These are phyloP conservation scores for Geococcyx californianus DNA, from an alignment of 2,113 vertebrate species.

Conservation along the genomic window DNA sequence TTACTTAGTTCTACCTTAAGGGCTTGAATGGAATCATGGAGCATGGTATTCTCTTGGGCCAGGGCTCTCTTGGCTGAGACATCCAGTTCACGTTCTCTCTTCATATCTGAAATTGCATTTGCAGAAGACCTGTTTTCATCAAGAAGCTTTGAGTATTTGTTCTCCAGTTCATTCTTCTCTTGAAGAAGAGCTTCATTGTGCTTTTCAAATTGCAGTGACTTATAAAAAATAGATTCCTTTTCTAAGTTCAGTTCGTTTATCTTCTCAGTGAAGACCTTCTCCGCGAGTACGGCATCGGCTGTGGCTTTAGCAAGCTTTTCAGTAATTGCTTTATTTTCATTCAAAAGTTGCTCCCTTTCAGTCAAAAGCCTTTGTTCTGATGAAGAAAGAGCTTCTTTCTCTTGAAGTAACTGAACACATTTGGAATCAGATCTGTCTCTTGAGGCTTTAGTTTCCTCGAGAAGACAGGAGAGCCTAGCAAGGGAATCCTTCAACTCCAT, in stretches of 20 bases:
- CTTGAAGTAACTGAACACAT: constrained; percentile 80
- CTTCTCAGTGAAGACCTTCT: constrained; percentile 65
- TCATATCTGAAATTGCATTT: constrained; percentile 74
- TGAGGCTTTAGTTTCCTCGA: constrained; percentile 85
- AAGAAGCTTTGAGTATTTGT: constrained; percentile 74
- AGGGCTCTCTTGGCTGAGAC: constrained; percentile 64
- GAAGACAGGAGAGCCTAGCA: constrained; percentile 70
- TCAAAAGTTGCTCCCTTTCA: constrained; percentile 81
- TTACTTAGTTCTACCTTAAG: constrained; percentile 76
- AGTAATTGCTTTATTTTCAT: constrained; percentile 72
- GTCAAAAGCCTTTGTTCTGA: constrained; percentile 75
- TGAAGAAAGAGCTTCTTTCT: constrained; percentile 83
- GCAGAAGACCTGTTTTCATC: constrained; percentile 72
- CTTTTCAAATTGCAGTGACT: constrained; percentile 73
- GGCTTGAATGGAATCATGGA: constrained; percentile 65
- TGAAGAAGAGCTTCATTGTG: constrained; percentile 74
- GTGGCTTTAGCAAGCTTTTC: constrained; percentile 69
- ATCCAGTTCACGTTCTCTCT: constrained; percentile 74
- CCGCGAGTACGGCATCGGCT: constrained; percentile 59
- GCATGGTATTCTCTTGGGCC: constrained; percentile 74
- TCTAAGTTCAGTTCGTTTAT: constrained; percentile 73
- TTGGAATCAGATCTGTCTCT: constrained; percentile 81
- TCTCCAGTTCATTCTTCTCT: constrained; percentile 81
- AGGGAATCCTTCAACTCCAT: constrained; percentile 81
- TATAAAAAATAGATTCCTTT: constrained; percentile 70